phyloP scores from a whole-genome alignment of 2,797 vertebrate species.

The Ciconia nigra region DNA sequence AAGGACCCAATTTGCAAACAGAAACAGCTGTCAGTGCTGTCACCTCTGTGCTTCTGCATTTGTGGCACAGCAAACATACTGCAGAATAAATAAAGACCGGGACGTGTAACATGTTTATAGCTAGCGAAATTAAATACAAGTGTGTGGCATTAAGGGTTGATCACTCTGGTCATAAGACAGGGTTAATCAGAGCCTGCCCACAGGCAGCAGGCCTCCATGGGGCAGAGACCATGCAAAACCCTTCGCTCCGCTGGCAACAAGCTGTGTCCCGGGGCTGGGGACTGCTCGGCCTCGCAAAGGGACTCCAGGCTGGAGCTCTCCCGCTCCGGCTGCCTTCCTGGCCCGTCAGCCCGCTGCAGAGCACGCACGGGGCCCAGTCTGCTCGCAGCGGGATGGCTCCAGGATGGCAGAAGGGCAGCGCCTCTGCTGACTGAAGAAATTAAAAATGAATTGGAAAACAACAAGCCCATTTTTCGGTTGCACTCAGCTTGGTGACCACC shows the following conservation, averaged over 20 bases:
- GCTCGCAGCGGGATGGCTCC: neutral
- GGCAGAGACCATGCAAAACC: neutral
- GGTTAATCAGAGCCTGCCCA: neutral
- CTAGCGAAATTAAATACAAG: neutral
- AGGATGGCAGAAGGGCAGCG: neutral
- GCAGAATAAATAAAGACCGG: neutral
- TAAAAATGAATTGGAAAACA: neutral
- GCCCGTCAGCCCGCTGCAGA: neutral
- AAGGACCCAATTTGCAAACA: neutral
- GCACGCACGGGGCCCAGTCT: neutral
- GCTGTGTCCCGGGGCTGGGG: too few relatives aligned
- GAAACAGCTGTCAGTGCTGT: neutral
- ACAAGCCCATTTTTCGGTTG: neutral
- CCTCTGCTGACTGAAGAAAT: neutral
- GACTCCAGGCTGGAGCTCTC: neutral
- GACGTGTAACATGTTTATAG: neutral
- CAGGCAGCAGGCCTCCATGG: neutral
- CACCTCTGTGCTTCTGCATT: neutral
- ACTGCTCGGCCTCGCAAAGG: rapidly evolving
- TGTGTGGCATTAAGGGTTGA: rapidly evolving
- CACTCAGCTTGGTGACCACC: neutral
- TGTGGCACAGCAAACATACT: rapidly evolving
- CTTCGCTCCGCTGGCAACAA: neutral
- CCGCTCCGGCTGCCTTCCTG: neutral
- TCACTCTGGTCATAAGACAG: neutral